These are phyloP conservation scores for Antennarius striatus DNA, from an alignment of 2,113 vertebrate genomes.

Conservation along the genomic window DNA sequence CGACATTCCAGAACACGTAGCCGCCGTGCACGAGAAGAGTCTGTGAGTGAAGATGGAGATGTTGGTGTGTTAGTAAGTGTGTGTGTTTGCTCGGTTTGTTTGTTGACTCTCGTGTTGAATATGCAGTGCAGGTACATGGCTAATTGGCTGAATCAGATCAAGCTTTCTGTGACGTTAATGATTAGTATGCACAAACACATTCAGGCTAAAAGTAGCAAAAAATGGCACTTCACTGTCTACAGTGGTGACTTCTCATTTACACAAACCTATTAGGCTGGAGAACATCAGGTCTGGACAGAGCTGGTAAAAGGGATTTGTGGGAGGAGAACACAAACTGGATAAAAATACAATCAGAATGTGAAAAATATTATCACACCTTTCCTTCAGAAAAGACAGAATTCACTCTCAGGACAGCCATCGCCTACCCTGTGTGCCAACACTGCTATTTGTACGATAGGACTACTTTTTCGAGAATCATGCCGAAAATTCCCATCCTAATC, in stretches of 20 bases:
- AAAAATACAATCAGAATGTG: not conserved
- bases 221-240: not conserved
- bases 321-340: not conserved
- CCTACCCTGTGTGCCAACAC: not conserved
- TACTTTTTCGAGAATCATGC: conserved; percentile 9
- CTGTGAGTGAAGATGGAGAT: conserved; percentile 85
- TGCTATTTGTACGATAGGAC: not conserved
- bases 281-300: not conserved
- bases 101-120: conserved; percentile 45
- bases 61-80: conserved; percentile 79
- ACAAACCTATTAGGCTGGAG: not conserved
- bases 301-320: not conserved
- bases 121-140: conserved; percentile 19
- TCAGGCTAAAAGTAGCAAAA: not conserved
- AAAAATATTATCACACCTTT: not conserved
- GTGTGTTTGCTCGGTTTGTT: conserved; percentile 59
- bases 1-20: conserved; percentile 84
- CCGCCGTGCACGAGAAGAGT: conserved; percentile 86
- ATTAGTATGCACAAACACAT: conserved; percentile 14
- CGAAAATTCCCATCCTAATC: conserved; percentile 12
- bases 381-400: not conserved
- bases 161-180: not conserved
- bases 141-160: not conserved
- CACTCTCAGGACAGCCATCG: not conserved
- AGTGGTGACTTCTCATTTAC: not conserved